Conservation (phyloP, 1,140 invertebrate species). For the Contarinia nasturtii region DNA sequence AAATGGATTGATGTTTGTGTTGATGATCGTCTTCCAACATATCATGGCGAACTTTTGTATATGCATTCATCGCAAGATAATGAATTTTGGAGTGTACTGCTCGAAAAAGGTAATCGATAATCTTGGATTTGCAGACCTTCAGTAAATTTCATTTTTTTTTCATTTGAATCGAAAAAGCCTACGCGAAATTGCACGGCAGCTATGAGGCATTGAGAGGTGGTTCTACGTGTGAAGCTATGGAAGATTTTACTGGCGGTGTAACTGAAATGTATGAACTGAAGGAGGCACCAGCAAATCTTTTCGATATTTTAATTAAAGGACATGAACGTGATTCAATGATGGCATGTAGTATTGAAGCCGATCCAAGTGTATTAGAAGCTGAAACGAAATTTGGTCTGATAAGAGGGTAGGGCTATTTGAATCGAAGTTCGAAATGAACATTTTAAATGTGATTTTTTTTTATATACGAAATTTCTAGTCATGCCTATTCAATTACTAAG, state of each 20-base stretch:
- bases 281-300: slow-evolving; percentile 74
- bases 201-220: slow-evolving; percentile 97
- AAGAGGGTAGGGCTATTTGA: too few relatives aligned
- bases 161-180: slow-evolving; percentile 72
- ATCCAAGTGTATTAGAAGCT: slow-evolving; percentile 73
- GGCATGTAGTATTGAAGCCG: slow-evolving; percentile 93
- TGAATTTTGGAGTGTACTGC: slow-evolving; percentile 92
- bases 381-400: slow-evolving; percentile 79
- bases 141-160: too few relatives aligned
- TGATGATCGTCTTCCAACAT: slow-evolving; percentile 86
- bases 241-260: slow-evolving; percentile 96
- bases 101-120: too few relatives aligned
- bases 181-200: slow-evolving; percentile 90
- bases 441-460: too few relatives aligned
- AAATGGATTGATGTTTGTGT: slow-evolving; percentile 83
- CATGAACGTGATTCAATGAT: slow-evolving; percentile 85
- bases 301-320: slow-evolving; percentile 79
- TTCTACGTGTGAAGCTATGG: slow-evolving; percentile 93
- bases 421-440: too few relatives aligned
- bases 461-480: too few relatives aligned
- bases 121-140: too few relatives aligned
- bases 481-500: slow-evolving; percentile 89
- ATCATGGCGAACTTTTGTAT: slow-evolving; percentile 74
- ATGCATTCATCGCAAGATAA: slow-evolving; percentile 80
- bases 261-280: slow-evolving; percentile 87